Conservation (phyloP, 1,140 invertebrate genomes). For the Pteromalus puparum region DNA sequence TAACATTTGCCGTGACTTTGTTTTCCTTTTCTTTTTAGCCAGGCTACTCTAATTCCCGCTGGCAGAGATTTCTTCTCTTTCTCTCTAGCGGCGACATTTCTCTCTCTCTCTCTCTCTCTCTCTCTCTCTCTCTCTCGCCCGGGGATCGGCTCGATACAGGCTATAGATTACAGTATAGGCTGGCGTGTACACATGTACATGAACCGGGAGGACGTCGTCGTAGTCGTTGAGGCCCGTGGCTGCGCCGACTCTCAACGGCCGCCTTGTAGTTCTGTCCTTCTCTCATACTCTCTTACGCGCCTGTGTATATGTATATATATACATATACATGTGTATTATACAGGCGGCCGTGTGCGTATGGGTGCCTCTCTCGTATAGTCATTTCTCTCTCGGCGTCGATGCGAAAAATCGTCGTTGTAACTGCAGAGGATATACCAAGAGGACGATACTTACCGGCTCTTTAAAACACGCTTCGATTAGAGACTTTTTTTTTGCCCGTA, state of each 20-base stretch:
- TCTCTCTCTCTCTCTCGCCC: background rate
- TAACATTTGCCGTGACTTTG: background rate
- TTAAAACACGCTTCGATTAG: background rate
- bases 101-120: too few relatives aligned
- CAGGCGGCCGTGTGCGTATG: background rate
- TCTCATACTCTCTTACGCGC: background rate
- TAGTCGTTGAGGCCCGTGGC: background rate
- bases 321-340: background rate
- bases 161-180: background rate
- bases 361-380: background rate
- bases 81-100: too few relatives aligned
- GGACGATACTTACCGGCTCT: background rate
- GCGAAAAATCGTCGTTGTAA: background rate
- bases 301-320: background rate
- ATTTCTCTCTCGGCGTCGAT: background rate
- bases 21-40: slow-evolving; percentile 1
- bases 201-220: background rate
- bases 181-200: background rate
- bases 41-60: background rate
- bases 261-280: slow-evolving; percentile 45
- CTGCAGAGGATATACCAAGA: too few relatives aligned
- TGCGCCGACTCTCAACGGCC: slow-evolving; percentile 21
- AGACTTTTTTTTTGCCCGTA: too few relatives aligned
- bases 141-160: background rate
- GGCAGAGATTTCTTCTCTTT: background rate